Evolutionary conservation across 53 echinoderm and acorn worm genomes (phyloP), one percentile per base, ranked within the genome.

Genomic region (Hippasteria phrygiana): DNA sequence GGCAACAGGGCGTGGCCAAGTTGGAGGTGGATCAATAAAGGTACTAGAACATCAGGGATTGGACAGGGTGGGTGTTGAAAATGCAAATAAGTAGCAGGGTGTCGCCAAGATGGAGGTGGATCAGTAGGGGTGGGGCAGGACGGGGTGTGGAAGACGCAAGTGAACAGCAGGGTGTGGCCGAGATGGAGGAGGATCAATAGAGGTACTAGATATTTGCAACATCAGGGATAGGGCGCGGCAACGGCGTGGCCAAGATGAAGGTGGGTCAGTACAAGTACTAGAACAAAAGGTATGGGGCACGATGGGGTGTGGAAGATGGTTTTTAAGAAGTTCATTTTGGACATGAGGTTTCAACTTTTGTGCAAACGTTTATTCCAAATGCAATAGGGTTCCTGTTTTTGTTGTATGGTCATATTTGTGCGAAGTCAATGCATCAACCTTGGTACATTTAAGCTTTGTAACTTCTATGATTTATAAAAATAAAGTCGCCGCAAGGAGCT

Each of bases 31-130:
- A 73, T 35, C 10, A 70, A 16, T 17, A 55, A 20, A 55, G 55
- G 48, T 48, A n/a, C n/a, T n/a, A n/a, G 8, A 10, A 10, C 8
- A 48, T 10, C 8, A 48, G 48, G 48, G 48, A 7, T 8, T n/a
- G n/a, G 55, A 20, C 55, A 55, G 18, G 55, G 55, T 17, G 55
- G 55, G 17, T n/a, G n/a, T n/a, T n/a, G n/a, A n/a, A n/a, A 40
- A 27, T 35, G 59, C 55, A 0, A n/a, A 50, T 18, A 18, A 56
- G 39, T 59, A 35, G 10, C 20, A 32, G 55, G 59, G 78, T 37
- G 55, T 20, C 29, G 78, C 56, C 59, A 78, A 78, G 55, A 78
- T 78, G 78, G 59, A 78, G 55, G 38, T 78, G 55, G 78, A 78
- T 32, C 13, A 50, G 69, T 67, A 36, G 69, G 36, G 34, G 14